Base-by-base conservation (phyloP, 2,113 vertebrate genomes). In the Pseudorhombus dupliciocellatus region DNA sequence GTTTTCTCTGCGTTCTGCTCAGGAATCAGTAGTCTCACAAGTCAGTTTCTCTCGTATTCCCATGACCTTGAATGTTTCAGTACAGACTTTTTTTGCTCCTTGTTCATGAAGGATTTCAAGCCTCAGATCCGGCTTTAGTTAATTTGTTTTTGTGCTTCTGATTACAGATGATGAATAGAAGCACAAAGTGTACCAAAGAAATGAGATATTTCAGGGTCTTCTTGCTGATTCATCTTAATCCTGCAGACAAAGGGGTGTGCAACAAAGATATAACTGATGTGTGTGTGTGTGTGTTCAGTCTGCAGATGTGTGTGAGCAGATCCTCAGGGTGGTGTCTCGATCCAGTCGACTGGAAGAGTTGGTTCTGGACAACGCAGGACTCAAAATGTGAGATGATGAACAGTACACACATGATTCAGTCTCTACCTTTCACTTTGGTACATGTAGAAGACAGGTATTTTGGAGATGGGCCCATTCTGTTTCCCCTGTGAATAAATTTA, bases 231-330 rank as follows among this genome's bases (percentile, higher is more conserved):
- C 12, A 9, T 37, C 34, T 12, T 37, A 16, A 42, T 15, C 4
- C 18, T 48, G 16, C 46, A 11, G 15, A 42, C 40, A 48, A 20
- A 48, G n/a, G 18, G 7, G 6, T 50, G 20, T 21, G 10, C 21
- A 21, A 54, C 25, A 21, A 21, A 59, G 3, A 1, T 44, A 15
- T 18, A 54, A 1, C 11, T 24, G 20, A 46, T 48, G 5, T 65
- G 34, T 75, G 12, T 26, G 1, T 86, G 54, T 80, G 34, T 72
- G 7, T 77, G 20, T 73, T 56, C 83, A 98, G 97, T 96, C 97
- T 82, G 72, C 95, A 83, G 97, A 99, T 84, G 95, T 98, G 90
- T 98, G 96, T 70, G 97, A 99, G 74, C 96, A 99, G 94, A 97
- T 98, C 73, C 90, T 98, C 77, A 92, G 96, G 26, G 95, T 99